Conservation (phyloP, 1,140 invertebrate genomes). For the Ylistrum balloti region DNA sequence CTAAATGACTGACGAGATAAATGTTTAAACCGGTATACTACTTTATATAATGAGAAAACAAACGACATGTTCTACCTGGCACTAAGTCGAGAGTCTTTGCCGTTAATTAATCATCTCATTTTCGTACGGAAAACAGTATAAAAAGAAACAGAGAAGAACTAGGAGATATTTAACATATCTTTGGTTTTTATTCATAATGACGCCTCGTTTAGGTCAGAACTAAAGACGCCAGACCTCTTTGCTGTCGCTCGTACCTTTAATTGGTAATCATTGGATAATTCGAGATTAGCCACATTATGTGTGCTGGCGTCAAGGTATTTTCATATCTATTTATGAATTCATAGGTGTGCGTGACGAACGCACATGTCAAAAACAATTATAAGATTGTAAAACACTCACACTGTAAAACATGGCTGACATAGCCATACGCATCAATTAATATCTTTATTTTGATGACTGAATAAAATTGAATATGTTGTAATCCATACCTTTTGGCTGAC, state of each 20-base stretch:
- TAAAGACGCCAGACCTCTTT: background rate
- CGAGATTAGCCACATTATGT: background rate
- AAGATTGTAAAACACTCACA: background rate
- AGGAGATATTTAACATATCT: background rate
- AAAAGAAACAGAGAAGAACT: background rate
- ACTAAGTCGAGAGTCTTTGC: background rate
- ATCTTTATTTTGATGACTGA: background rate
- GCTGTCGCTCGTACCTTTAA: background rate
- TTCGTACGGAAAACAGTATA: background rate
- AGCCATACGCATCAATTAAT: background rate
- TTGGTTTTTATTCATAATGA: background rate
- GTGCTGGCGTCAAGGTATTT: background rate
- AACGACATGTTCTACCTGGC: background rate
- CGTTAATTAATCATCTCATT: background rate
- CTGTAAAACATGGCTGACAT: background rate
- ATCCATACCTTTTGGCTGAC: background rate
- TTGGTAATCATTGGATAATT: background rate
- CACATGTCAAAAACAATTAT: conserved; percentile 16
- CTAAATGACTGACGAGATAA: no score
- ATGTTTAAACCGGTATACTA: background rate
- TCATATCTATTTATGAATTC: background rate
- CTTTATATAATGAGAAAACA: background rate
- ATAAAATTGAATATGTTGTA: background rate
- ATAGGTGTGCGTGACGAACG: background rate
- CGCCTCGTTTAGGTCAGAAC: background rate